phyloP scores from a whole-genome alignment of 2,888 invertebrate species.

The Arge pagana region DNA sequence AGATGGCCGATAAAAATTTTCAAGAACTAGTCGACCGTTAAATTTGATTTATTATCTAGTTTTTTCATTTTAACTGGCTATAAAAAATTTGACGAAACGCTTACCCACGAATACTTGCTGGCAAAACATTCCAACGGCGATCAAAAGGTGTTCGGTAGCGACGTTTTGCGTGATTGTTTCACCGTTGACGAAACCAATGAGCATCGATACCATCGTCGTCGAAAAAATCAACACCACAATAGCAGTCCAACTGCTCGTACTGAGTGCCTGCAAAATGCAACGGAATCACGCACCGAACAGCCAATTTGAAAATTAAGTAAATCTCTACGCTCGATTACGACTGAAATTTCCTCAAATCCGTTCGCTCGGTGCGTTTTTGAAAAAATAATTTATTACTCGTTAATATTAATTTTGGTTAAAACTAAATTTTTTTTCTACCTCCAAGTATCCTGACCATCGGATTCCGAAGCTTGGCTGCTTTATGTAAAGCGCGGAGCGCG shows the following conservation, averaged over 20 bases:
- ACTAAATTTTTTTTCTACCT: too few species aligned
- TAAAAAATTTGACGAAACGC: slow-evolving; percentile 19
- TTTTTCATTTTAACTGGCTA: too few species aligned
- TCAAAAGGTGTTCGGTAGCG: slow-evolving; percentile 31
- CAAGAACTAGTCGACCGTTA: too few species aligned
- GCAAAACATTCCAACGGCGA: slow-evolving; percentile 44
- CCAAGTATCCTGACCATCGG: slow-evolving; percentile 44
- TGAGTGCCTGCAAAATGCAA: slow-evolving; percentile 32
- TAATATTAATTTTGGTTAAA: too few species aligned
- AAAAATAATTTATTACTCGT: too few species aligned
- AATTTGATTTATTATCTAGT: too few species aligned
- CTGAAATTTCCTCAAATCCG: too few species aligned
- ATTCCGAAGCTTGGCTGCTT: slow-evolving; percentile 32
- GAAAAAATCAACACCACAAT: slow-evolving; percentile 28
- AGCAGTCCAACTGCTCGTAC: slow-evolving; percentile 27
- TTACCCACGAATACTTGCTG: slow-evolving; percentile 42
- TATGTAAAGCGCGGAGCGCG: slow-evolving; percentile 38
- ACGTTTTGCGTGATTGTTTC: slow-evolving; percentile 18
- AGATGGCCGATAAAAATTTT: too few species aligned
- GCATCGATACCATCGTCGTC: slow-evolving; percentile 32
- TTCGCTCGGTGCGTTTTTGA: too few species aligned
- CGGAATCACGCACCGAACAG: too few species aligned
- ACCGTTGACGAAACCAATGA: slow-evolving; percentile 29
- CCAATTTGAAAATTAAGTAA: too few species aligned
- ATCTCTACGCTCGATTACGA: too few species aligned